Evolutionary conservation across 1,140 invertebrate genomes (phyloP).

Genomic region (Drosophila parabipectinata): DNA sequence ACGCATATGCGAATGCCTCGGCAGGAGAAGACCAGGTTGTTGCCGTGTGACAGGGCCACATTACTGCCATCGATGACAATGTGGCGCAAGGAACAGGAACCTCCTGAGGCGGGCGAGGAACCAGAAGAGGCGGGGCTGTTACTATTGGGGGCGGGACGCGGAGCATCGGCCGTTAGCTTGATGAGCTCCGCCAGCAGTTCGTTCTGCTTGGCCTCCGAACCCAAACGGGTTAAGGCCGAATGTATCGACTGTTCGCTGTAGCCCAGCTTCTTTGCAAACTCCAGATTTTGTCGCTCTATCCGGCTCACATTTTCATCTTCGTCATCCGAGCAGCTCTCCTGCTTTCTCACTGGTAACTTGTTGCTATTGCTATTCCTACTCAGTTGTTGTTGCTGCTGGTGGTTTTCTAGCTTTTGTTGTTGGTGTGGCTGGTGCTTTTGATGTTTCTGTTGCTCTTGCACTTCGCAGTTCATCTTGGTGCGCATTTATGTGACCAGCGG

Average conservation of each 20-base stretch:
- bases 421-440: conserved; percentile 53
- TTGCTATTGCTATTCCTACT: conserved; percentile 34
- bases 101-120: neutral
- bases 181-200: conserved; percentile 93
- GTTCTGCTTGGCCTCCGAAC: conserved; percentile 92
- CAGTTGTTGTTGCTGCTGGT: conserved; percentile 53
- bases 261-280: conserved; percentile 94
- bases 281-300: conserved; percentile 84
- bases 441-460: conserved; percentile 65
- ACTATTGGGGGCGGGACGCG: conserved; percentile 30
- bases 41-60: conserved; percentile 98
- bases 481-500: conserved; percentile 63
- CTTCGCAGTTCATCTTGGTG: conserved; percentile 73
- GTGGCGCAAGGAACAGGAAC: conserved; percentile 86
- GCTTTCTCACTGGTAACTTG: conserved; percentile 68
- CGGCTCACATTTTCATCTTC: conserved; percentile 60
- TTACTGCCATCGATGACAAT: conserved; percentile 99
- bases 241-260: conserved; percentile 95
- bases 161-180: conserved; percentile 87
- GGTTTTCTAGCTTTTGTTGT: conserved; percentile 37
- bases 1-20: conserved; percentile 96
- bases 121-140: conserved; percentile 7
- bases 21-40: conserved; percentile 97
- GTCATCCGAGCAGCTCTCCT: conserved; percentile 47
- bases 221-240: conserved; percentile 92